Evolutionary conservation across 2,888 invertebrate genomes (phyloP), one percentile per base, ranked within the genome.

Genomic region (Drosophila fungiperda): DNA sequence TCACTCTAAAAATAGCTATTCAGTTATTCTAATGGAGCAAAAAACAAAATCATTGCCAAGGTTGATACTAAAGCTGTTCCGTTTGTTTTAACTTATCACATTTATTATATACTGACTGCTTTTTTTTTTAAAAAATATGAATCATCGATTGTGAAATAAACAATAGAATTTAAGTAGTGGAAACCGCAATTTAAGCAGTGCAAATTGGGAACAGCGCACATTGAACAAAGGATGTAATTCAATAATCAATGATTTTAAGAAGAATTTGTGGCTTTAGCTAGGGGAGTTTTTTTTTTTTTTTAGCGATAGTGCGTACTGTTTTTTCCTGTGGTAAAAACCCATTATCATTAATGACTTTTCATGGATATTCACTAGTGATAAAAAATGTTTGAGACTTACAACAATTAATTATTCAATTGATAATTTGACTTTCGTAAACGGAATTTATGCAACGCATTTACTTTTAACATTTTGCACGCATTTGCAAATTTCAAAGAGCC

Each of bases 1-100:
- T 75, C 45, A 67, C 60, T 61, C 68, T 76, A 76, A 57, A 78
- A 76, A 73, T 76, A 76, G 53, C 29, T 23, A 38, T 52, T 59
- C 50, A 33, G 54, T 40, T 40, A 75, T 65, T 15, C 48, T n/a
- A 54, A 61, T 32, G 52, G 33, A 53, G 57, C 20, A 20, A 12
- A 57, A 57, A 38, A 48, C 12, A 32, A 6, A 29, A n/a, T 23
- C 32, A 50, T 11, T 32, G 36, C 35, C 15, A 45, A 52, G 36
- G 15, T 23, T 42, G 49, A 9, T n/a, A 32, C 6, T 8, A 50
- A 40, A 49, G 9, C 15, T 32, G 32, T 54, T 59, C 40, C 57
- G 48, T 42, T 61, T 62, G 52, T 53, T 54, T n/a, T 11, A 36
- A 12, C 20, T 50, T 45, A 58, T 70, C n/a, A 55, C 17, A n/a